Evolutionary conservation across 2,113 vertebrate species (phyloP).

Genomic region (Sinocyclocheilus anophthalmus): DNA sequence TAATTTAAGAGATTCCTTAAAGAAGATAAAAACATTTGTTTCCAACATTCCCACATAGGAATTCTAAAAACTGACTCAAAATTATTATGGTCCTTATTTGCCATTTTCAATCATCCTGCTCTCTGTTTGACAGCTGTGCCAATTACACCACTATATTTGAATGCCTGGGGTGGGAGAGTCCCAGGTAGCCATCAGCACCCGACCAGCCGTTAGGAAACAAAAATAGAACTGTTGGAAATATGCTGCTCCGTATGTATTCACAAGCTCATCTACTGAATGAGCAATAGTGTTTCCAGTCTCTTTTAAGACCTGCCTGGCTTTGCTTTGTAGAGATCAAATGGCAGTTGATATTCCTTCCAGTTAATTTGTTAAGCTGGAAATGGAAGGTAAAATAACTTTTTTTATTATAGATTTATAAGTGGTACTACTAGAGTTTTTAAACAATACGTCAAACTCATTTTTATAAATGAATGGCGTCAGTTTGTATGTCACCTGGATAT

Average conservation of each 20-base stretch:
- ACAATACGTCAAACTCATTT: neutral
- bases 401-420: neutral
- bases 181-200: slow-evolving; percentile 37
- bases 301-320: neutral
- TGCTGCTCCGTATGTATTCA: neutral
- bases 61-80: neutral
- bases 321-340: neutral
- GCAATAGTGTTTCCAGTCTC: neutral
- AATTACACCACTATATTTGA: slow-evolving; percentile 15
- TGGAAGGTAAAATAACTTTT: neutral
- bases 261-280: neutral
- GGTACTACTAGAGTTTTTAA: neutral
- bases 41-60: neutral
- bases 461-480: neutral
- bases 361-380: neutral
- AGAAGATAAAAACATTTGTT: neutral
- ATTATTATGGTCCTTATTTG: neutral
- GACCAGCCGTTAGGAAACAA: neutral
- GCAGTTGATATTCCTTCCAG: neutral
- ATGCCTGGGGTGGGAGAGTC: neutral
- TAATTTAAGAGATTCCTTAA: neutral
- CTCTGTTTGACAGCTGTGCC: neutral
- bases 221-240: slow-evolving; percentile 9
- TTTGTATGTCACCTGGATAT: neutral
- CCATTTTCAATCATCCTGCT: neutral